phyloP scores from a whole-genome alignment of 2,888 invertebrate genomes.

The Gerris lacustris region DNA sequence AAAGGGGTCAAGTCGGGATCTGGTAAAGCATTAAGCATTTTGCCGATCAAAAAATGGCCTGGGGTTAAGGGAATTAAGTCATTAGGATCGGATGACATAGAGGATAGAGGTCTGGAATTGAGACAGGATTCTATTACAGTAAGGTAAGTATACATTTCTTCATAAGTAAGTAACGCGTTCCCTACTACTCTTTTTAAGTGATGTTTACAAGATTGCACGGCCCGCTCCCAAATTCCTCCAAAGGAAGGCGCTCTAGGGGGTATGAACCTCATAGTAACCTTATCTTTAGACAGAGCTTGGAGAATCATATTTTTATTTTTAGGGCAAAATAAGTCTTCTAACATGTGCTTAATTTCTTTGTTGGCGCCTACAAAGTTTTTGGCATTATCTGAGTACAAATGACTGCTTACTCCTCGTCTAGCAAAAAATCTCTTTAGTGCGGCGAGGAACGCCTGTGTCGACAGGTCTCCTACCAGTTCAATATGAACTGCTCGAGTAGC shows the following conservation, averaged over 20 bases:
- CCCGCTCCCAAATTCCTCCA: conserved; percentile 19
- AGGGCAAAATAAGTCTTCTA: background rate
- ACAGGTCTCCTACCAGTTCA: conserved; percentile 6
- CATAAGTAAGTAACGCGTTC: conserved; percentile 9
- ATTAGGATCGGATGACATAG: conserved; percentile 16
- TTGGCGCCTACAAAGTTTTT: conserved; percentile 12
- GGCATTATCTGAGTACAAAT: conserved; percentile 13
- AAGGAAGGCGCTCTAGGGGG: conserved; percentile 18
- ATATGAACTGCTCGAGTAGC: conserved; percentile 13
- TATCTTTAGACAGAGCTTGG: background rate
- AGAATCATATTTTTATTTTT: too few relatives aligned
- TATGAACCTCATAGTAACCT: conserved; percentile 14
- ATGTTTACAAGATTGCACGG: conserved; percentile 13
- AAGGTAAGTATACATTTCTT: conserved; percentile 18
- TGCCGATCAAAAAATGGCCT: conserved; percentile 13
- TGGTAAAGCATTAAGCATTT: background rate
- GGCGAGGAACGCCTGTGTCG: conserved; percentile 7
- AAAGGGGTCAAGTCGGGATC: conserved; percentile 7
- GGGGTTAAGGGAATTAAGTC: conserved; percentile 11
- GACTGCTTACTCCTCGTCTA: conserved; percentile 10
- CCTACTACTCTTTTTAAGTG: conserved; percentile 14
- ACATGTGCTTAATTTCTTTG: conserved; percentile 15
- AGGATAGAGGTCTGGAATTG: conserved; percentile 15
- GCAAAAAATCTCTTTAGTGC: conserved; percentile 8
- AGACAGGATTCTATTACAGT: conserved; percentile 15